Evolutionary conservation across 2,113 vertebrate species (phyloP), one percentile per base, ranked within the genome.

Genomic region (Tachysurus vachellii): DNA sequence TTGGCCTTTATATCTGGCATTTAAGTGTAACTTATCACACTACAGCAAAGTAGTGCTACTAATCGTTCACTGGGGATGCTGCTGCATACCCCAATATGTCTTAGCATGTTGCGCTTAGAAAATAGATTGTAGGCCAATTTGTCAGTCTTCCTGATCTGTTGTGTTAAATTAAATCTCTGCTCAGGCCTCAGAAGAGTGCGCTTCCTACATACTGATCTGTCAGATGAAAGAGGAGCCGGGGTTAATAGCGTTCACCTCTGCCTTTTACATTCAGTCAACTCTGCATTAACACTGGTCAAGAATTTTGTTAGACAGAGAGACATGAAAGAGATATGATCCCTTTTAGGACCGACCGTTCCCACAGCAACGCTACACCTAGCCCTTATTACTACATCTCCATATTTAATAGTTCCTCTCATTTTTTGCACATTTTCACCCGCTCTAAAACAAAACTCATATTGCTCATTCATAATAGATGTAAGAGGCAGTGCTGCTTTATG

Each of bases 401-500:
- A 66, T 90, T 88, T 86, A 84, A 77, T 66, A 79, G 64, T 86
- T 71, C 64, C 56, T 59, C 44, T 80, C 53, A 80, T 71, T 56
- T 14, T 53, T 31, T 26, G 9, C 44, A n/a, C 31, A 54, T 81
- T 81, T 81, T 85, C 75, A 61, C 62, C 75, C 47, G 11, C 71
- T 83, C 86, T 26, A 85, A 84, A 89, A 88, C 89, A 90, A 88
- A 90, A 88, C 84, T 86, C 86, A n/a, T 68, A 90, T 19, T 59
- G 62, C 66, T 84, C 81, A 86, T 86, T 57, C 70, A 90, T 86
- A 86, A 90, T 86, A 76, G 76, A 90, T 88, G 64, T 13, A 36
- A 73, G 36, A 73, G 80, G 50, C 66, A 75, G 86, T 1, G 75
- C 14, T 59, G 47, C 64, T 86, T 79, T 85, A 53, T 84, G 89